phyloP scores from a whole-genome alignment of 2,797 vertebrate genomes.

The Hippopotamyrus pictus region DNA sequence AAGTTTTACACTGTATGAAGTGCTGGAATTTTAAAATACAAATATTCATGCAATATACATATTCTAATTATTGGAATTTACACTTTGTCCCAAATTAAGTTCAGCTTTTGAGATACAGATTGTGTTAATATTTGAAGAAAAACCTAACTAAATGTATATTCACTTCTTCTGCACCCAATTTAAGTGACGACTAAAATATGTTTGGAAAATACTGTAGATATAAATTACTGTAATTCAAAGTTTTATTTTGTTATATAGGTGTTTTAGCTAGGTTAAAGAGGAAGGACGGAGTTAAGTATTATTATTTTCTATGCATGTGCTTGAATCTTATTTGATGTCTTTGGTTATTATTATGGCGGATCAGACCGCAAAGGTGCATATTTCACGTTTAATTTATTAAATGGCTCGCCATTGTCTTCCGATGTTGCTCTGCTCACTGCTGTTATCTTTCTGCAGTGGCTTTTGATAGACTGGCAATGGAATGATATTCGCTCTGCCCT shows the following conservation, averaged over 20 bases:
- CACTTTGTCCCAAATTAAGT: not conserved
- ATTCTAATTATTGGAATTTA: not conserved
- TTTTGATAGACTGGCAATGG: not conserved
- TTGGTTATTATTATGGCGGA: not conserved
- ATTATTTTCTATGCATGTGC: not conserved
- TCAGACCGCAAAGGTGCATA: not conserved
- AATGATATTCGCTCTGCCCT: not conserved
- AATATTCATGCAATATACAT: not conserved
- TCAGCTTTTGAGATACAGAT: not conserved
- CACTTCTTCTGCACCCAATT: not conserved
- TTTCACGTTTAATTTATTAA: not conserved
- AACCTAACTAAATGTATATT: not conserved
- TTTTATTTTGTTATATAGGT: not conserved
- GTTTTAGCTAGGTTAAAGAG: not conserved
- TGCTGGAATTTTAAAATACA: not conserved
- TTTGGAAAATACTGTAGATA: not conserved
- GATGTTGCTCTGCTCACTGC: not conserved
- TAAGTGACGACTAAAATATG: not conserved
- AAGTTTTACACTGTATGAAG: not conserved
- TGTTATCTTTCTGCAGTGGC: not conserved
- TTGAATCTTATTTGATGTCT: not conserved
- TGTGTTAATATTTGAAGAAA: not conserved
- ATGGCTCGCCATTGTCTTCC: not conserved
- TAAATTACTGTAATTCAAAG: not conserved
- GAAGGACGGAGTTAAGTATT: not conserved